Evolutionary conservation across 2,113 vertebrate genomes (phyloP).

Genomic region (Takifugu bimaculatus): DNA sequence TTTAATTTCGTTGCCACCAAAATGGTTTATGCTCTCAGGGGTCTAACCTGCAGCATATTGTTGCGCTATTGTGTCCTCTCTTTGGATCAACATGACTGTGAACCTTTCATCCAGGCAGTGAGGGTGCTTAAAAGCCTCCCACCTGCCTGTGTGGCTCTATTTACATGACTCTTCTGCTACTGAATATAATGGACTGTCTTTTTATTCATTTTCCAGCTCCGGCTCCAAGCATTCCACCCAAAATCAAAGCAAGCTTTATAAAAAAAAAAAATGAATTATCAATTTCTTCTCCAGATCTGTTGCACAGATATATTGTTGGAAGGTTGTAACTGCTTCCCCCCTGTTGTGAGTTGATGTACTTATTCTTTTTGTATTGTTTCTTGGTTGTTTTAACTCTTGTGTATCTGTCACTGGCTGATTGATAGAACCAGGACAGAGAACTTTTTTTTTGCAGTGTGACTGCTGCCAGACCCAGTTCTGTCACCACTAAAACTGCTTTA

Average conservation of each 20-base stretch:
- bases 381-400: constrained; percentile 30
- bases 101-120: constrained; percentile 48
- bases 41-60: constrained; percentile 29
- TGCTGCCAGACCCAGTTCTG: constrained; percentile 68
- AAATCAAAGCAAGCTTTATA: constrained; percentile 39
- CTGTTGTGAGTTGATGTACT: constrained; percentile 22
- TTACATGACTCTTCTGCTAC: constrained; percentile 33
- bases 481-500: constrained; percentile 48
- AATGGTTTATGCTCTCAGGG: constrained; percentile 37
- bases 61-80: constrained; percentile 31
- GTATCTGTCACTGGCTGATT: constrained; percentile 53
- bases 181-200: constrained; percentile 41
- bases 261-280: constrained; percentile 1
- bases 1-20: constrained; percentile 39
- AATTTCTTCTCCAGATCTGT: constrained; percentile 16
- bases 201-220: constrained; percentile 44
- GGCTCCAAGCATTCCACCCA: constrained; percentile 24
- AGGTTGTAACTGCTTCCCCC: constrained; percentile 5
- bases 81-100: constrained; percentile 49
- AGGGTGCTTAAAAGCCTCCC: constrained; percentile 47
- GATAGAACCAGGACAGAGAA: constrained; percentile 64
- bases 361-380: constrained; percentile 44
- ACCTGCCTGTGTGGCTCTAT: constrained; percentile 33
- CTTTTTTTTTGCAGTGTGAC: constrained; percentile 32
- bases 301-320: background rate